These are phyloP conservation scores for Casuarius casuarius DNA, from an alignment of 2,113 vertebrate species.

Conservation along the genomic window DNA sequence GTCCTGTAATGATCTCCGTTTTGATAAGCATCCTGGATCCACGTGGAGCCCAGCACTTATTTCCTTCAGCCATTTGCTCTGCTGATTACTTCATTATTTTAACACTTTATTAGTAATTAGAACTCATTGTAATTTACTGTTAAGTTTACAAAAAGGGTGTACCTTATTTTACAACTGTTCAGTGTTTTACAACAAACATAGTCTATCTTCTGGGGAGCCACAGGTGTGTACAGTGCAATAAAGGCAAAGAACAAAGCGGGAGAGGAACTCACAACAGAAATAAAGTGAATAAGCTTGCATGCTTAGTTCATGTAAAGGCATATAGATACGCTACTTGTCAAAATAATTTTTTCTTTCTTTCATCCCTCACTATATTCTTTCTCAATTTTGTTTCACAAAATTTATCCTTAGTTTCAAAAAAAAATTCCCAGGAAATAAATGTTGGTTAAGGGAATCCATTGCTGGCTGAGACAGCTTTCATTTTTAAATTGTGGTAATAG, in stretches of 20 bases:
- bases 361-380: neutral
- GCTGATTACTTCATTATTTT: neutral
- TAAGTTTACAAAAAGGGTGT: neutral
- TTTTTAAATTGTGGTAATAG: neutral
- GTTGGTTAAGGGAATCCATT: neutral
- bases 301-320: neutral
- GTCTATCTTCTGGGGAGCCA: neutral
- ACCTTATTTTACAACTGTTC: neutral
- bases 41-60: neutral
- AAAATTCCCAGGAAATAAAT: neutral
- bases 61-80: neutral
- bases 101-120: neutral
- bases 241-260: neutral
- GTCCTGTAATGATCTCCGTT: neutral
- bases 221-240: neutral
- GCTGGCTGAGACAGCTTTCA: neutral
- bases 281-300: neutral
- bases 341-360: neutral
- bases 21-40: neutral
- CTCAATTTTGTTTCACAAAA: neutral
- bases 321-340: neutral
- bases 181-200: neutral
- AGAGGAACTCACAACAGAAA: neutral
- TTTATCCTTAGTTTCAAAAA: neutral
- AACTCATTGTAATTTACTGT: neutral